Base-by-base conservation (phyloP, 2,797 vertebrate genomes). In the Eptatretus atami region DNA sequence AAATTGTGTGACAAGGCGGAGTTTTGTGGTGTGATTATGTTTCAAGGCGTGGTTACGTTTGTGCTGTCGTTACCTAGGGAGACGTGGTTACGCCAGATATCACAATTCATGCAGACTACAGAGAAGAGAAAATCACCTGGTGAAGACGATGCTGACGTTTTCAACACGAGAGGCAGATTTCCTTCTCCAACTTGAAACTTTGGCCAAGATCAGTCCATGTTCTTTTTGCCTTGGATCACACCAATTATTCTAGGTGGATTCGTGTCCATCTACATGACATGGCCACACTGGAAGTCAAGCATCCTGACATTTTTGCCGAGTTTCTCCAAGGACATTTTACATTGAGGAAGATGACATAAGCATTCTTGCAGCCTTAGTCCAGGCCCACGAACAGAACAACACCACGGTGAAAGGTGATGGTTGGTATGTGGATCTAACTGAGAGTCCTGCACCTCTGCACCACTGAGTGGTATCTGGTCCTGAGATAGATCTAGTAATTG, bases 271-370 rank as follows among this genome's bases (percentile, higher is more conserved):
- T 2, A 15, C 13, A 15, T 13, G 54, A 57, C 54, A 57, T 57
- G 54, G 54, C 13, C 13, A 57, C 54, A 57, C 54, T 57, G 54
- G 54, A 57, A 57, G 54, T 57, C 54, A 57, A 57, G 13, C 54
- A 57, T 57, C 54, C 54, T 57, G 54, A 57, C 13, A 15, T 13
- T 13, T 57, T 57, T 57, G 13, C 54, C 54, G 13, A 13, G 54
- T 57, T 57, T 57, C 54, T 57, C 54, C 13, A 57, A 57, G 13
- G 54, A 15, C 13, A 15, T 19, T 60, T 60, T 60, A 60, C 19
- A 14, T 14, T 60, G 9, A 60, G 19, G 8, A 60, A 6, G 55
- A 19, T 9, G 19, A 57, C 13, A 57, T 13, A 13, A 57, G 54
- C 15, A 15, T 15, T 57, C 13, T 15, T 57, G 14, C 15, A 57